Conservation (phyloP, 2,797 vertebrate genomes). For the Myiotriccus ornatus region DNA sequence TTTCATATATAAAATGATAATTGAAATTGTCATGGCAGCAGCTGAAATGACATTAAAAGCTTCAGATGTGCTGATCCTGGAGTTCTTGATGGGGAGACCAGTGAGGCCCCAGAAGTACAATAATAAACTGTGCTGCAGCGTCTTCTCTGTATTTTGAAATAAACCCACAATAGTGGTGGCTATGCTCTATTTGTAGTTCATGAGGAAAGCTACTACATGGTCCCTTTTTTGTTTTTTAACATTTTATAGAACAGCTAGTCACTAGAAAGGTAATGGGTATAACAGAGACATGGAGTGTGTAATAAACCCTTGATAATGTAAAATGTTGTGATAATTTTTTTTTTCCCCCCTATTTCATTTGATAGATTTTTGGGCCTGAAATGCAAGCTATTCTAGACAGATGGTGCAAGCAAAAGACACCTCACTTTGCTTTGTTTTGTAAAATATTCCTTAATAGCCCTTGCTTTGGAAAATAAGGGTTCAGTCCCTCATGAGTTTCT, state of each 20-base stretch:
- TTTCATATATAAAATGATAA: conserved; percentile 51
- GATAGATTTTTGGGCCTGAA: neutral
- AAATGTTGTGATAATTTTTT: neutral
- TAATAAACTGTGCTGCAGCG: neutral
- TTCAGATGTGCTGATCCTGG: conserved; percentile 39
- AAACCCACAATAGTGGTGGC: neutral
- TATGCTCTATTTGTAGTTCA: neutral
- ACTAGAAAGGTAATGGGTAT: neutral
- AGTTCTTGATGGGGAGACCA: conserved; percentile 19
- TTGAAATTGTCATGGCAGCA: conserved; percentile 49
- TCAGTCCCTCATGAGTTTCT: neutral
- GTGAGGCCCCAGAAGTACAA: neutral
- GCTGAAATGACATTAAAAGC: conserved; percentile 46
- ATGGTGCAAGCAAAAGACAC: neutral
- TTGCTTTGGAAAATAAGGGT: neutral
- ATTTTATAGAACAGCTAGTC: neutral
- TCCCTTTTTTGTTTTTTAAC: neutral
- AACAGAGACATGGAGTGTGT: fast-evolving
- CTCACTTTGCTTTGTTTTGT: neutral
- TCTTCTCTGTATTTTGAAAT: neutral
- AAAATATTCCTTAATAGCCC: neutral
- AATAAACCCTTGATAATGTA: neutral
- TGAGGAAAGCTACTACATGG: neutral
- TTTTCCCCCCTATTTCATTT: neutral
- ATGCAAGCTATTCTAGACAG: neutral